Evolutionary conservation across 1,140 invertebrate species (phyloP), one percentile per base, ranked within the genome.

Genomic region (Drosophila albomicans): DNA sequence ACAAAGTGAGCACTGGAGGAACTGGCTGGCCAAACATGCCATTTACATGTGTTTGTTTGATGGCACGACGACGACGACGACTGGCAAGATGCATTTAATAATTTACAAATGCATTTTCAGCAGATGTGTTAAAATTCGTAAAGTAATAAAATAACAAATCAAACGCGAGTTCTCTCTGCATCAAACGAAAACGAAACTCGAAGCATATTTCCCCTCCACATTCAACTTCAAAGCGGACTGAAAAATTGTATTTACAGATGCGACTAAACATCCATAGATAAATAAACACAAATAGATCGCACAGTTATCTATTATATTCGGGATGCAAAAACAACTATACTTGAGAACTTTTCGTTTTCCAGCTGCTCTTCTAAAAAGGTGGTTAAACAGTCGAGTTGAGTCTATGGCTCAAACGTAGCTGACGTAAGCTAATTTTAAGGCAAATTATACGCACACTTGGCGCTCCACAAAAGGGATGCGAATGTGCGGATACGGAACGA

Each of bases 91-190:
- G 82, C 85, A 88, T 89, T 89, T 89, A 89, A 89, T 89, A 89
- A 89, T 90, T 89, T 82, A 89, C 86, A 89, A 91, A 92, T 92
- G 91, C 87, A 92, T 92, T 85, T 78, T 73, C 79, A 86, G 81
- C 90, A 92, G 90, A 92, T 92, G 91, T 92, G 91, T 92, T 92
- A 92, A 92, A 92, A 92, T 91, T 92, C 86, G 91, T 92, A 92
- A 87, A 91, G 91, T 91, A 91, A 92, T 92, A 91, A 92, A 92
- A 86, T 87, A 90, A 87, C 87, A 89, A 89, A 89, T 89, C 85
- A 90, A 89, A 85, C 78, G 89, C 82, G 77, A 69, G 71, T 51
- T 57, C 72, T 65, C 54, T 57, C 72, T 65, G 64, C 72, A 66
- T 62, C 62, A 69, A 77, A 78, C 63, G 57, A 59, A 69, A 77